Evolutionary conservation across 2,888 invertebrate species (phyloP).

Genomic region (Tetragonula carbonaria): DNA sequence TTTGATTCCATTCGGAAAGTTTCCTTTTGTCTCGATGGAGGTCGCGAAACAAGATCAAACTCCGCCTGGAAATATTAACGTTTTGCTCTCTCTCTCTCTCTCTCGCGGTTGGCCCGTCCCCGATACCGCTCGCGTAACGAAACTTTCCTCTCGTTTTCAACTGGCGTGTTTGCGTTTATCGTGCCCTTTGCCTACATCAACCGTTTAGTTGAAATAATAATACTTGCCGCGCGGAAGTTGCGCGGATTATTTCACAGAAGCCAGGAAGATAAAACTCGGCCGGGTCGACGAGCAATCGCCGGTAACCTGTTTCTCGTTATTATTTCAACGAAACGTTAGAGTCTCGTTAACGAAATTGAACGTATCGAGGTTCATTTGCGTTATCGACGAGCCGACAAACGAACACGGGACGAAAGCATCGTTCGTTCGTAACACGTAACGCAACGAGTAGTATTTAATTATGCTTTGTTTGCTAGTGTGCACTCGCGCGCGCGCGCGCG

Average conservation of each 20-base stretch:
- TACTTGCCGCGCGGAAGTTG: neutral
- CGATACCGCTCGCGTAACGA: constrained; percentile 10
- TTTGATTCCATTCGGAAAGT: constrained; percentile 42
- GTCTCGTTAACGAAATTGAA: neutral
- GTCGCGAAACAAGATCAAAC: constrained; percentile 44
- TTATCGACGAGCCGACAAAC: no score
- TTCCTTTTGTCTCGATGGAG: constrained; percentile 24
- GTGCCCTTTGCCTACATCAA: constrained; percentile 4
- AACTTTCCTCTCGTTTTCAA: constrained; percentile 26
- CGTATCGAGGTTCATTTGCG: no score
- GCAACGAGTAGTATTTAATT: no score
- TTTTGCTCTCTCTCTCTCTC: neutral
- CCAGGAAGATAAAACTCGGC: neutral
- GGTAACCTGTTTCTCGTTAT: neutral
- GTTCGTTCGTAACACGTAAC: no score
- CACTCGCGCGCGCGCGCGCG: no score
- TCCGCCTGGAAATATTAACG: constrained; percentile 41
- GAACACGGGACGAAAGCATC: no score
- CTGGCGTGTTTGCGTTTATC: constrained; percentile 12
- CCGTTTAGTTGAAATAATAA: constrained; percentile 17
- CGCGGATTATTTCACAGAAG: neutral
- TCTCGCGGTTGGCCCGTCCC: neutral
- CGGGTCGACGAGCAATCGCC: neutral
- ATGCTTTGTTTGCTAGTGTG: no score
- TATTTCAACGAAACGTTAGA: neutral